A percentile compares a stretch with the other conserved stretches of the same genome.
These are phyloP conservation scores for Metellina segmentata DNA, from an alignment of 2,888 invertebrate species.

Conservation along the genomic window DNA sequence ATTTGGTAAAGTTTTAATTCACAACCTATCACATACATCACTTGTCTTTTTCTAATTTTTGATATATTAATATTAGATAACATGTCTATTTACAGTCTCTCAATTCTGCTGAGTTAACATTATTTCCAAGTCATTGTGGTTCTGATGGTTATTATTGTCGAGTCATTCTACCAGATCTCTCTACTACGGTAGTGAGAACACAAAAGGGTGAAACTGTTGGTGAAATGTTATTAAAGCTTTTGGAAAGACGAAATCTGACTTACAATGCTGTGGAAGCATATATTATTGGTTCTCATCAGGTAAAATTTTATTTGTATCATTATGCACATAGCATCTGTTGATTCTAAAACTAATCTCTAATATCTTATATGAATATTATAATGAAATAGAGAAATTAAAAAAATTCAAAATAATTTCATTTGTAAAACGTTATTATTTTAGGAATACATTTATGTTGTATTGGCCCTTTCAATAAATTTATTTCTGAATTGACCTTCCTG, in stretches of 20 bases:
- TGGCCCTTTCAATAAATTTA: too few species aligned
- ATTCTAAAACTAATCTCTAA: too few species aligned
- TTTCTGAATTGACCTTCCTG: too few species aligned
- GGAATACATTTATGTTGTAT: too few species aligned
- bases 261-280: conserved; percentile 92
- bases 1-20: background rate
- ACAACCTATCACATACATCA: background rate
- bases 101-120: conserved; percentile 76
- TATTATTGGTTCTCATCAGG: conserved; percentile 82
- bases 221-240: conserved; percentile 88
- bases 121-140: conserved; percentile 75
- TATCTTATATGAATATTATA: background rate
- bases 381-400: too few species aligned
- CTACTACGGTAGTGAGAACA: conserved; percentile 94
- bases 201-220: conserved; percentile 88
- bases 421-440: too few species aligned
- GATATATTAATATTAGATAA: background rate
- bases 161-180: conserved; percentile 93
- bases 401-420: too few species aligned
- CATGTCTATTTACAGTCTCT: conserved; percentile 63
- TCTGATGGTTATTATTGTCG: conserved; percentile 85
- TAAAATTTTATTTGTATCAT: conserved; percentile 73
- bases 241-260: conserved; percentile 90
- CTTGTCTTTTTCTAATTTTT: background rate
- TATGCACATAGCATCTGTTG: background rate